These are phyloP conservation scores for Lucinisca nassula DNA, from an alignment of 2,888 invertebrate genomes.

Conservation along the genomic window DNA sequence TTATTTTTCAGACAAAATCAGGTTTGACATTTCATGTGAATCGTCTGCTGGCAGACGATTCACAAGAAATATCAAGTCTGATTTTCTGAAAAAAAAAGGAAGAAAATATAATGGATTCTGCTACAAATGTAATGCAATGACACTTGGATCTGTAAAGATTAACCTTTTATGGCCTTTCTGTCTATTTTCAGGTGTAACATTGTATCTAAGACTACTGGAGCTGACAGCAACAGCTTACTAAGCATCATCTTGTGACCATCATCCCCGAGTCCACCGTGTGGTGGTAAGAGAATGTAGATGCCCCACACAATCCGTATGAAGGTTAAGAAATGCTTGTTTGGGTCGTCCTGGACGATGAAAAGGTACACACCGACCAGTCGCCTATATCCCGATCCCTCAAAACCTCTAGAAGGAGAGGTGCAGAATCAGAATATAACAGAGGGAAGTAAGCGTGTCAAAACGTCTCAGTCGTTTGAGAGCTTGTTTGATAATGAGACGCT, in stretches of 20 bases:
- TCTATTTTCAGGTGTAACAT: background rate
- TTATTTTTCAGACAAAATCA: too few relatives aligned
- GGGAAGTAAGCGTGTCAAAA: slow-evolving; percentile 81
- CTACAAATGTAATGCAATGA: too few relatives aligned
- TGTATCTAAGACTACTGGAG: background rate
- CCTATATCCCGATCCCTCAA: slow-evolving; percentile 80
- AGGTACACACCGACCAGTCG: slow-evolving; percentile 78
- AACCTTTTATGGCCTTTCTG: background rate
- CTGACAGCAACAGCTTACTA: too few relatives aligned
- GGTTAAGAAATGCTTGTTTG: slow-evolving; percentile 66
- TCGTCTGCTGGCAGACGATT: too few relatives aligned
- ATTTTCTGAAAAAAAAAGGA: too few relatives aligned
- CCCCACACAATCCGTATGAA: slow-evolving; percentile 60
- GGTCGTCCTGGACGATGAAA: slow-evolving; percentile 77
- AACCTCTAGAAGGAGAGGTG: slow-evolving; percentile 77
- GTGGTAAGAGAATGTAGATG: slow-evolving; percentile 17
- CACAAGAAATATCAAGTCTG: too few relatives aligned
- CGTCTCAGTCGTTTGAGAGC: slow-evolving; percentile 82
- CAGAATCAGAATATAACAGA: slow-evolving; percentile 68
- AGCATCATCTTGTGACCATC: background rate
- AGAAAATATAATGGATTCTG: too few relatives aligned
- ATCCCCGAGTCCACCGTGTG: background rate
- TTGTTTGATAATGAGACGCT: slow-evolving; percentile 82
- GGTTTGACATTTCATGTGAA: too few relatives aligned
- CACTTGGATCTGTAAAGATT: too few relatives aligned